Base-by-base conservation (phyloP, 2,113 vertebrate species). In the Catharus minimus region DNA sequence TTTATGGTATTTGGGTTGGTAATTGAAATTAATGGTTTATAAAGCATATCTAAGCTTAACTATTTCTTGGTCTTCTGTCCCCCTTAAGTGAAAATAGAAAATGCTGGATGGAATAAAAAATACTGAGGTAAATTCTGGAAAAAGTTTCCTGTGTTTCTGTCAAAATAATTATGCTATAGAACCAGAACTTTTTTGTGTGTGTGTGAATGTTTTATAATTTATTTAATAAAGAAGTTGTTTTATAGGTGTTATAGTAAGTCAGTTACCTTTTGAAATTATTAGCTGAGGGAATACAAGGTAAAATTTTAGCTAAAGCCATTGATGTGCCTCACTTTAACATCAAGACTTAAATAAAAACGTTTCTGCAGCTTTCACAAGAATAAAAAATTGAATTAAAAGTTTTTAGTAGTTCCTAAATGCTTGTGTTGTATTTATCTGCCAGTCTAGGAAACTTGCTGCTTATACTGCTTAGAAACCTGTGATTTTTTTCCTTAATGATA, bases 11-110 rank as follows among this genome's bases (percentile, higher is more conserved):
- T 95, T 87, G 62, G 38, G 74, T 49, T 82, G 58, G 49, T 86
- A 86, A 68, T 62, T 88, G 68, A 92, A 96, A 90, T 92, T 41
- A 87, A 68, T 79, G 78, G 61, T 82, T 94, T 92, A 78, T 89
- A 82, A 84, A 82, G 86, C 66, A 82, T 64, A 86, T 75, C 87
- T 89, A 75, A 86, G 50, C 81, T 93, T 93, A 95, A 94, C 84
- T 89, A 20, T 96, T 93, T 94, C 84, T 94, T 94, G 62, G 55
- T 94, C 24, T 78, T 86, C 74, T 67, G 6, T 75, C 57, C 20
- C 10, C 10, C 16, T 66, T 16, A 69, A 82, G 39, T 36, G 11
- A 43, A 90, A 66, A 33, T 62, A 52, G 50, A 80, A 85, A 89
- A 85, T 50, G 43, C 30, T 4, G 3, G 0, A 18, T 82, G 28